These are phyloP conservation scores for Euzophera pinguis DNA, from an alignment of 2,888 invertebrate species.

Conservation along the genomic window DNA sequence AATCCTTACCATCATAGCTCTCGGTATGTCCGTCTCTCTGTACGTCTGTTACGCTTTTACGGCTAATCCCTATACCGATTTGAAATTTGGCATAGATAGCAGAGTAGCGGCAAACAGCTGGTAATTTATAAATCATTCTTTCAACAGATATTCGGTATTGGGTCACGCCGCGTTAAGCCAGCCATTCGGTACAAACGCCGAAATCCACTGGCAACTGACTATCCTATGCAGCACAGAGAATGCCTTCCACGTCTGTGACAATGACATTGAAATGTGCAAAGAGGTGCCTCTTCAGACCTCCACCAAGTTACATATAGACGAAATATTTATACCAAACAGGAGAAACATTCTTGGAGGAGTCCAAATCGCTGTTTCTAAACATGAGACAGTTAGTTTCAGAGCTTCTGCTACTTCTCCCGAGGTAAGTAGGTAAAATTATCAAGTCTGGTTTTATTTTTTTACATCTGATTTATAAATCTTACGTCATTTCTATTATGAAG, in stretches of 20 bases:
- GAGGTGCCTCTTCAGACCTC: constrained; percentile 38
- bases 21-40: no score
- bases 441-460: no score
- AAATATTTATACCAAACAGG: constrained; percentile 63
- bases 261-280: constrained; percentile 38
- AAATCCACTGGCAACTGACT: constrained; percentile 59
- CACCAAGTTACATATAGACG: constrained; percentile 53
- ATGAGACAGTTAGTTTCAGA: constrained; percentile 55
- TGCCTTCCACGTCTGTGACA: constrained; percentile 61
- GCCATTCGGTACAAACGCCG: constrained; percentile 27
- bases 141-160: constrained; percentile 54
- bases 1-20: no score
- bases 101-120: no score
- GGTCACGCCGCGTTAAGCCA: constrained; percentile 50
- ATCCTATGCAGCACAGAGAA: constrained; percentile 44
- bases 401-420: constrained; percentile 50
- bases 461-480: no score
- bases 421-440: constrained; percentile 31
- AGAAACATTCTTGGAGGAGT: constrained; percentile 64
- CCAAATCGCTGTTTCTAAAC: constrained; percentile 45
- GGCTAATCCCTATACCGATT: no score
- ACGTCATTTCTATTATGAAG: no score
- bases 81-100: no score
- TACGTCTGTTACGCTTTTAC: no score
- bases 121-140: no score